Base-by-base conservation (phyloP, 1,140 invertebrate species). In the Ylistrum balloti region DNA sequence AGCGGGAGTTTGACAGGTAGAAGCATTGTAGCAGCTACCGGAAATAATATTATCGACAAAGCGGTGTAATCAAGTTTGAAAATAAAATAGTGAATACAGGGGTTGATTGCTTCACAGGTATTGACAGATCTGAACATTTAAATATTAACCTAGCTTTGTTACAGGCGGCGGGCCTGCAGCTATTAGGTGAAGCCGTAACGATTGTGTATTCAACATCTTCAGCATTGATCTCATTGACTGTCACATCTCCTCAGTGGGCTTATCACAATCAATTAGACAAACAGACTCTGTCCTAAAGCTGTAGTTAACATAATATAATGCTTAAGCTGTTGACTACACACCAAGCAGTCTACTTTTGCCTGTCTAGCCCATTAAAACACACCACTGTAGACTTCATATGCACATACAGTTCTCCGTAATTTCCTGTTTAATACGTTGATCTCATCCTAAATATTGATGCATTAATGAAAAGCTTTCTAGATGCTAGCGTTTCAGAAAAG, bases 221-320 rank as follows among this genome's bases (percentile, higher is more conserved):
- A 74, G 22, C 56, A 74, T 74, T 74, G 56, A 74, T 74, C 56
- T 74, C 56, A 74, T 74, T 28, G 56, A 74, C 56, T 74, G 56
- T 74, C 56, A 74, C 56, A 17, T 28, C 56, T 74, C 56, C 56
- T 74, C 56, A 28, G 56, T 74, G n/a, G 56, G 56, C 56, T 74
- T 74, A 74, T 74, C 56, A 74, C 56, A 74, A 74, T 74, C 56
- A 74, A 74, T 74, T 74, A 74, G 56, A 74, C 56, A 74, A 74
- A 74, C 56, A 74, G 22, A n/a, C 56, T 74, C 56, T 74, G 56
- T 74, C 56, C 56, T 74, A 74, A 74, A 74, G 56, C 56, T 74
- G 56, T 74, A 74, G 1, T 74, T 74, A 74, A 74, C 56, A 74
- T 74, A 74, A 74, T 74, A 74, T 74, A 74, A 74, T 74, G 56